Conservation (phyloP, 2,113 vertebrate species). For the Aphyosemion australe region DNA sequence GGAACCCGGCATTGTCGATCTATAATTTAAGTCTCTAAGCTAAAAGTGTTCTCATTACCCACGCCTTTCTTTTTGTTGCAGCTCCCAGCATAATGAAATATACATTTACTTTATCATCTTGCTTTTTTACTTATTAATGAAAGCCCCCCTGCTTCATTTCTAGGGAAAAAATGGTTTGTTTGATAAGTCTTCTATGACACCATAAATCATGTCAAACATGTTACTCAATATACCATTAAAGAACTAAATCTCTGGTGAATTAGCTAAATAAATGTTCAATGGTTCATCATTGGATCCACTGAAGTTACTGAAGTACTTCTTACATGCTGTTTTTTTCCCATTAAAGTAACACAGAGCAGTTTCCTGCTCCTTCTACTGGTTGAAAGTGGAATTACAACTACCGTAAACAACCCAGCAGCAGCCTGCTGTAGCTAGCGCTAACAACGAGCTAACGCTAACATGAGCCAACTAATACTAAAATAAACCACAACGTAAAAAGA, state of each 20-base stretch:
- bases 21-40: background rate
- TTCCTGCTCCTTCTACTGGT: no score
- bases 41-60: conserved; percentile 10
- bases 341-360: no score
- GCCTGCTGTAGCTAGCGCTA: no score
- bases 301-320: background rate
- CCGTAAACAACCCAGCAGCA: no score
- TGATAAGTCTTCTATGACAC: conserved; percentile 1
- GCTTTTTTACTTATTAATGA: conserved; percentile 35
- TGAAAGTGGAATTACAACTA: no score
- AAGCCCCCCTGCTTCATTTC: background rate
- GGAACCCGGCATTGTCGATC: background rate
- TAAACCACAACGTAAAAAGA: no score
- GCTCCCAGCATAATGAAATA: background rate
- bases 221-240: conserved; percentile 1
- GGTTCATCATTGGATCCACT: background rate
- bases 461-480: no score
- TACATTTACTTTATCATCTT: conserved; percentile 27
- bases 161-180: conserved; percentile 7
- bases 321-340: background rate
- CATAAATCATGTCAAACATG: no score
- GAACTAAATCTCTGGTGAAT: conserved; percentile 15
- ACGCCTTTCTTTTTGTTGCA: background rate
- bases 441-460: no score
- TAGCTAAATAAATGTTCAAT: background rate